Base-by-base conservation (phyloP, 1,140 invertebrate species). In the Andricus grossulariae region DNA sequence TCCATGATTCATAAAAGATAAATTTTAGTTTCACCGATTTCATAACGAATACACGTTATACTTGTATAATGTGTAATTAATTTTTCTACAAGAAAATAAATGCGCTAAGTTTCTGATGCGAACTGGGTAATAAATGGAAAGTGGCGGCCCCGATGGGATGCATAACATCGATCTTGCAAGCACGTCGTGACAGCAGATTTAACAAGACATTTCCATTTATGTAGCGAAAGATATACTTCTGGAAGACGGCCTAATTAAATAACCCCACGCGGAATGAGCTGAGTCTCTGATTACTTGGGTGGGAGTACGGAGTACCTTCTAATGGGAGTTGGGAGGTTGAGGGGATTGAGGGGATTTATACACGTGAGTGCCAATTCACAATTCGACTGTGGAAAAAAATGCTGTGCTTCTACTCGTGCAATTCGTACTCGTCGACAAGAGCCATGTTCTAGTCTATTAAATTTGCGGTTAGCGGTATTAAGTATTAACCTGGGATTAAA, bases 171-270 rank as follows among this genome's bases (percentile, higher is more conserved):
- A 66, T 66, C 60, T 66, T 66, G 16, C 21, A 39, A 66, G n/a
- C 60, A 32, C 60, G 12, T n/a, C 60, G 13, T 66, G 60, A 66
- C 60, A 66, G 60, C 13, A 66, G 12, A 16, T 66, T 66, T 66
- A 66, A 66, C 60, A 66, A 66, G 60, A 66, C 25, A 66, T 66
- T 66, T 66, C 60, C 60, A 66, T 66, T 66, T 66, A 66, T 66
- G 25, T 32, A 66, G 60, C 60, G 60, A 66, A 66, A 66, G 60
- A 66, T 66, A 66, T 66, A 32, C 25, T 66, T 66, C 60, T 66
- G 25, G 25, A 66, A 39, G 60, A 32, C 60, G 25, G 25, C 32
- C 60, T 66, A 39, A 66, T 66, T 66, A 66, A 66, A 66, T 66
- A 32, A 66, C 60, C 39, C 39, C 16, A 66, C 39, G 60, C 60